Evolutionary conservation across 2,113 vertebrate species (phyloP), one percentile per base, ranked within the genome.

Genomic region (Rhipidura dahli): DNA sequence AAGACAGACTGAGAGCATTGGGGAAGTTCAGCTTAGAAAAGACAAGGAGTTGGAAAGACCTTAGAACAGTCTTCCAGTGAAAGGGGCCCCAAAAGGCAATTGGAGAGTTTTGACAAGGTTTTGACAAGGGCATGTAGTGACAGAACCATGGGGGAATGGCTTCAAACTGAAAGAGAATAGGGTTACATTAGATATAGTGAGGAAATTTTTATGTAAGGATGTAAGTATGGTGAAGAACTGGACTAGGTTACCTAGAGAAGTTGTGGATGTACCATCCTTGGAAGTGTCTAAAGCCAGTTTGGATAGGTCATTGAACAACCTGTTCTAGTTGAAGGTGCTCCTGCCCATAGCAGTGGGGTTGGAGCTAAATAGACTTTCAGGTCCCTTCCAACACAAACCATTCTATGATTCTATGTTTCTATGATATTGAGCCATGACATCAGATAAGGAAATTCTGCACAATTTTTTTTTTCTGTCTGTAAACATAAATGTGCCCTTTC

Each of bases 361-460:
- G 16, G 69, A 82, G 60, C 4, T 53, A 54, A 39, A 35, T 10
- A 39, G 4, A 3, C n/a, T 31, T 45, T 68, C 10, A 54, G 13
- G 24, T 61, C 24, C 6, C 16, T 47, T 75, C 11, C 24, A 40
- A 31, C 7, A 51, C 7, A 76, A 47, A 40, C 0, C 1, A 0
- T 27, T 54, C 26, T 61, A 13, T 27, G 8, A 47, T 35, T 61
- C 10, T 7, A 11, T 31, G 10, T 35, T 47, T 76, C 61, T 31
- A 8, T 76, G 18, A 23, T 42, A 33, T 17, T 71, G 39, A 35
- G 24, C 2, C 7, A 27, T 49, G 14, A 47, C 23, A 40, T 49
- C 15, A 68, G 37, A 64, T 20, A 70, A 35, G 18, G 14, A 60
- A 70, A 61, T 82, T 92, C 37, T 47, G 2, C 6, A 71, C 3